Conservation (phyloP, 2,888 invertebrate species). For the Bruchidius siliquastri region DNA sequence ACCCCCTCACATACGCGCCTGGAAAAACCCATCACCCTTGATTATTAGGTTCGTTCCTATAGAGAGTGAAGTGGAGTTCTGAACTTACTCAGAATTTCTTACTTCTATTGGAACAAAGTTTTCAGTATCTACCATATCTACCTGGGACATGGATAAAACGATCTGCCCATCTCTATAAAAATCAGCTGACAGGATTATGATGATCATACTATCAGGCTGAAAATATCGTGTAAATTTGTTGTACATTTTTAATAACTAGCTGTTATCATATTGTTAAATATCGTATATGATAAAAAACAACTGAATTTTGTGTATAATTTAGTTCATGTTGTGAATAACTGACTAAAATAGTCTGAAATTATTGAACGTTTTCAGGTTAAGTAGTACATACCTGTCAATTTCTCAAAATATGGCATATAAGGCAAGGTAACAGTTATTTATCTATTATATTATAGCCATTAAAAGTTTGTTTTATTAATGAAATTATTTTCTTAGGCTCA, state of each 20-base stretch:
- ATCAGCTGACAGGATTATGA: not conserved
- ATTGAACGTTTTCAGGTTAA: not conserved
- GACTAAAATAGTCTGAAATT: not conserved
- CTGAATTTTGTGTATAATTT: not conserved
- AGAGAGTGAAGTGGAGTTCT: no score
- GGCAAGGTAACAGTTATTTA: slow-evolving; percentile 35
- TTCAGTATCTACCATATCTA: no score
- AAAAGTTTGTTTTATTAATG: slow-evolving; percentile 7
- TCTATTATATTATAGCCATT: slow-evolving; percentile 8
- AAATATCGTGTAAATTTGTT: not conserved
- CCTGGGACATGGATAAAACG: no score
- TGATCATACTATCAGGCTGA: not conserved
- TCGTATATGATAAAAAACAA: not conserved
- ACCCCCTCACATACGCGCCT: no score
- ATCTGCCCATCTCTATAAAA: not conserved
- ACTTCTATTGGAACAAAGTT: no score
- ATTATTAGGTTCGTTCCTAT: no score
- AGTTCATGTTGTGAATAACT: not conserved
- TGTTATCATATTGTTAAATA: no score
- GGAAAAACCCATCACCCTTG: no score
- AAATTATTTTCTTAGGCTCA: slow-evolving; percentile 58
- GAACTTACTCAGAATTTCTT: no score
- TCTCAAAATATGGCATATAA: slow-evolving; percentile 40
- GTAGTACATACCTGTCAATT: not conserved
- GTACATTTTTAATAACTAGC: not conserved